These are phyloP conservation scores for Oreochromis mossambicus DNA, from an alignment of 2,797 vertebrate species.

Conservation along the genomic window DNA sequence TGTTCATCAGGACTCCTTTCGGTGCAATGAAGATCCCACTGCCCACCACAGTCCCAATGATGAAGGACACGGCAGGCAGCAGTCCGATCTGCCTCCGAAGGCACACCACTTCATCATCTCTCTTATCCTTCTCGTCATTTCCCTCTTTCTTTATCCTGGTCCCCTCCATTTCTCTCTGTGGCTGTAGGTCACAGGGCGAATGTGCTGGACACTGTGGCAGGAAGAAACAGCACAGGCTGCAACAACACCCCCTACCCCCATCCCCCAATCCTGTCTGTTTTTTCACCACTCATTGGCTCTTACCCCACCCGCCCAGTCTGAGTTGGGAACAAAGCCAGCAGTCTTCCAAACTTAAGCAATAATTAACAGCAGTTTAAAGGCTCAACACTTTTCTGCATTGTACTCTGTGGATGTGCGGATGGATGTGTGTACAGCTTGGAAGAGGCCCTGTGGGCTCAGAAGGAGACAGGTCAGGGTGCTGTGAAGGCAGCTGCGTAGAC, in stretches of 20 bases:
- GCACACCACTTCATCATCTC: conserved; percentile 60
- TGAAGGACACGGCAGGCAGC: conserved; percentile 76
- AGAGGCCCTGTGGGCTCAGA: not conserved
- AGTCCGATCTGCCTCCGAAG: conserved; percentile 80
- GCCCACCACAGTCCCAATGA: conserved; percentile 85
- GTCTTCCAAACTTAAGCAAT: conserved; percentile 37
- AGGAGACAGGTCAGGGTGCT: not conserved
- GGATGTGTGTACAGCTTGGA: conserved; percentile 30
- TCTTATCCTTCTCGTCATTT: not conserved
- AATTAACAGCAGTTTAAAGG: conserved; percentile 45
- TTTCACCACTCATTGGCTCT: conserved; percentile 39
- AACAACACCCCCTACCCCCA: not conserved
- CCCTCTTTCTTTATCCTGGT: not conserved
- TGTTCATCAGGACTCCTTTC: conserved; percentile 85
- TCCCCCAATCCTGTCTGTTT: not conserved
- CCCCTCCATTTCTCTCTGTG: conserved; percentile 20
- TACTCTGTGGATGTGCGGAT: not conserved
- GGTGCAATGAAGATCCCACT: conserved; percentile 90
- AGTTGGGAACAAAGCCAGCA: conserved; percentile 62
- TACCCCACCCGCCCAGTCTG: conserved; percentile 3
- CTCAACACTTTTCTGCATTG: not conserved
- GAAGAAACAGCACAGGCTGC: not conserved
- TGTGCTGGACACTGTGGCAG: not conserved
- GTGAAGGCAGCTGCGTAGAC: conserved; percentile 55
- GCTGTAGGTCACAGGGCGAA: not conserved